Base-by-base conservation (phyloP, 2,888 invertebrate species). In the Sceliomorpha sp. region DNA sequence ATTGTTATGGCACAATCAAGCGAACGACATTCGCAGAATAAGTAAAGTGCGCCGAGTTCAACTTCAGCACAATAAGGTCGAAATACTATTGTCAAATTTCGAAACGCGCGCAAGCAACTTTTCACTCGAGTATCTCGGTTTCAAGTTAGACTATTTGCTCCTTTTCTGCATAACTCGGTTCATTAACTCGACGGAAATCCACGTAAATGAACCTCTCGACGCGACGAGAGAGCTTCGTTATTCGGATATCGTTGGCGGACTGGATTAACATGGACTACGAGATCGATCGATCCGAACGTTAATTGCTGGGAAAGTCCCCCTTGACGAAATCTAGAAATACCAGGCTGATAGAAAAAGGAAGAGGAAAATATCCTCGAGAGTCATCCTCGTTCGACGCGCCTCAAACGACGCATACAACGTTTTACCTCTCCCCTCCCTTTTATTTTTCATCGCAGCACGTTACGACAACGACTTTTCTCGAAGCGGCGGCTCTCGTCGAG, bases 131-230 rank as follows among this genome's bases (percentile, higher is more conserved):
- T 42, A 48, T 67, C 59, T 67, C 45, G 55, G 59, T 67, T 58
- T 59, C 59, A 67, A 67, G 59, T 67, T 60, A 48, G 53, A 47
- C 67, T 45, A 42, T 67, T 67, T 59, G 39, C 67, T 67, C 59
- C 59, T 67, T 59, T 67, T 58, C 51, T 34, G 59, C 34, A 37
- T 31, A 66, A 66, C 58, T 58, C 58, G 58, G 66, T 58, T 66
- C 66, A 66, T 66, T 66, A 58, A 66, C 67, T 59, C 53, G 59
- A 53, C 67, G 59, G 47, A 60, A 67, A 67, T 59, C 47, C 67
- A 51, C 53, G 55, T 59, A 59, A 67, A 67, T 67, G 67, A 67
- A 67, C 55, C 60, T 56, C 67, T 60, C 67, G 55, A 31, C 67
- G 42, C 55, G 55, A 67, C 67, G 60, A 67, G 51, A 67, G 51